Evolutionary conservation across 30 jellyfish, hydroid and myxozoan genomes (phyloP).

Genomic region (Aurelia coerulea): DNA sequence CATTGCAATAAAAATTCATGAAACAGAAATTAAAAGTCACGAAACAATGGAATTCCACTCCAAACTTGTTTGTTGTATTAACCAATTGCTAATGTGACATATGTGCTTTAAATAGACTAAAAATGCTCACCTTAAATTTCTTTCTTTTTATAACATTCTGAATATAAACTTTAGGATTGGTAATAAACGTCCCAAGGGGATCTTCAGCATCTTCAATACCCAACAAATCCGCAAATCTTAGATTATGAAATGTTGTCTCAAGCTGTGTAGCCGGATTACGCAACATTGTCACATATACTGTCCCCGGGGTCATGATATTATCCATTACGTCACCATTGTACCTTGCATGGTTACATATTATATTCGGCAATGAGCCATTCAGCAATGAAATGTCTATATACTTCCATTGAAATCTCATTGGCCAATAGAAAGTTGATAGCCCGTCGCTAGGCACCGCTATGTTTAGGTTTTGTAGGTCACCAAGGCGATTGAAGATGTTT

Average conservation of each 20-base stretch:
- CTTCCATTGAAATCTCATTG: conserved; percentile 98
- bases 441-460: conserved; percentile 99
- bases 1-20: no score
- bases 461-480: conserved; percentile 85
- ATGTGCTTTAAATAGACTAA: no score
- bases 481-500: conserved; percentile 90
- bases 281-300: conserved; percentile 86
- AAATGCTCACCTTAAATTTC: conserved; percentile 78
- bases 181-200: conserved; percentile 73
- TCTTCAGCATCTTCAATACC: conserved; percentile 68
- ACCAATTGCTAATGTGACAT: no score
- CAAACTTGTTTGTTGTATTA: no score
- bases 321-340: conserved; percentile 99
- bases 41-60: no score
- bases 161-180: conserved; percentile 89
- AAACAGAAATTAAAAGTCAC: no score
- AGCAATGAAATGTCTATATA: conserved; percentile 91
- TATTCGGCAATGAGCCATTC: conserved; percentile 96
- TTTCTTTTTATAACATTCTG: conserved; percentile 86
- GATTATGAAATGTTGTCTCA: conserved; percentile 90
- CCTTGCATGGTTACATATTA: conserved; percentile 95
- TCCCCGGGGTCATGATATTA: conserved; percentile 92
- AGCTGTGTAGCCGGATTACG: conserved; percentile 95
- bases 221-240: conserved; percentile 81
- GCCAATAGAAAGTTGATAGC: conserved; percentile 97